These are phyloP conservation scores for Rhodophaea formosa DNA, from an alignment of 2,888 invertebrate species.

Conservation along the genomic window DNA sequence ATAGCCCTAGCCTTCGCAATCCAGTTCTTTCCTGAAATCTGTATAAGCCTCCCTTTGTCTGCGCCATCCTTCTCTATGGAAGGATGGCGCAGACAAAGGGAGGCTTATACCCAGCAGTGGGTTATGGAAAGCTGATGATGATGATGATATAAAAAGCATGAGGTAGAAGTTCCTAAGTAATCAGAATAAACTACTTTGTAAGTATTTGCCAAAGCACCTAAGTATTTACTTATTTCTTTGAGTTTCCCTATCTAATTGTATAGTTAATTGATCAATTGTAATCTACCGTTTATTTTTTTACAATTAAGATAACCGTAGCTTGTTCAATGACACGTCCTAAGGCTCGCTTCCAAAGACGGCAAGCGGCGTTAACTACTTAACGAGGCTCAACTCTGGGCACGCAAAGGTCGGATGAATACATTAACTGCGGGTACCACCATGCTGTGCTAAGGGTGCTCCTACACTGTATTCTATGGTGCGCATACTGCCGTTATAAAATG, in stretches of 20 bases:
- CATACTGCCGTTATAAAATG: no score
- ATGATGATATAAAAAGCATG: no score
- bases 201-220: not conserved
- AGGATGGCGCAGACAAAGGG: no score
- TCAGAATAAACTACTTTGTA: no score
- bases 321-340: conserved; percentile 3
- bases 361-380: conserved; percentile 14
- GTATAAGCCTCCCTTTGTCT: no score
- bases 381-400: conserved; percentile 14
- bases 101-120: no score
- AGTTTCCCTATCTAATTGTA: not conserved
- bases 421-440: not conserved
- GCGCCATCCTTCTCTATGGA: no score
- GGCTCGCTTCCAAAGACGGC: conserved; percentile 8
- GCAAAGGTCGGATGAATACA: conserved; percentile 18
- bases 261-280: conserved; percentile 10
- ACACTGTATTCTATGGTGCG: conserved; percentile 4
- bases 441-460: not conserved
- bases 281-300: not conserved
- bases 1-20: no score
- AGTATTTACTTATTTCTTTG: not conserved
- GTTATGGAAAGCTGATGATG: no score
- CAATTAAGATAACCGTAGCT: not conserved
- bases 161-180: no score
- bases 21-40: no score